These are phyloP conservation scores for Pedetes capensis DNA, from an alignment of 2,113 vertebrate species.

Conservation along the genomic window DNA sequence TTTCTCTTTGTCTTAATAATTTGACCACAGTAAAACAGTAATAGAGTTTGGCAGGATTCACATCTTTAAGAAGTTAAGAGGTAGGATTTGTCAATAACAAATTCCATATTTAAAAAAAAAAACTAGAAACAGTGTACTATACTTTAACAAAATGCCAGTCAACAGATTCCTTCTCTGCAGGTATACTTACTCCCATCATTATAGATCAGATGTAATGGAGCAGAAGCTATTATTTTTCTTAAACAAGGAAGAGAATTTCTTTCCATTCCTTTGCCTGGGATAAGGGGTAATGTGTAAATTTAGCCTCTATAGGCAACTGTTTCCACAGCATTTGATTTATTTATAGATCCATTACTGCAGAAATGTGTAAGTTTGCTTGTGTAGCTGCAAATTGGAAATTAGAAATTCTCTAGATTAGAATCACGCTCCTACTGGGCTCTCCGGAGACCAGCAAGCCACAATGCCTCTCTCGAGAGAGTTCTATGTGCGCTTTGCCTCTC, in stretches of 20 bases:
- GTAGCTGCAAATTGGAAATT: constrained; percentile 71
- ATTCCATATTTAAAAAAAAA: constrained; percentile 74
- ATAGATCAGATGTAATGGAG: constrained; percentile 87
- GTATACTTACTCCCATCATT: constrained; percentile 81
- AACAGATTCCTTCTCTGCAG: constrained; percentile 83
- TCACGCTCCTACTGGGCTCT: background rate
- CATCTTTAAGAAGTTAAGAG: constrained; percentile 84
- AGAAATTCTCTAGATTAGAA: constrained; percentile 60
- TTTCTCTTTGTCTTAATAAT: constrained; percentile 83
- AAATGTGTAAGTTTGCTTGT: constrained; percentile 69
- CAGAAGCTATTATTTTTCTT: constrained; percentile 86
- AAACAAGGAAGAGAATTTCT: constrained; percentile 82
- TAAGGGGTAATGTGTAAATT: constrained; percentile 78
- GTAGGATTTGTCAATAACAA: constrained; percentile 84
- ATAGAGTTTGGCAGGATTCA: constrained; percentile 80
- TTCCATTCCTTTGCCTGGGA: constrained; percentile 62
- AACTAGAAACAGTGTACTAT: constrained; percentile 46
- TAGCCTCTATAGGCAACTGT: constrained; percentile 62
- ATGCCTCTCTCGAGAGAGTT: background rate
- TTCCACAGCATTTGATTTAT: constrained; percentile 72
- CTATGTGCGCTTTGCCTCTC: background rate
- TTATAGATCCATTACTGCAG: constrained; percentile 65
- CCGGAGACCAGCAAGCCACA: background rate
- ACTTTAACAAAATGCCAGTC: constrained; percentile 81
- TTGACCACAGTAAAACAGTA: constrained; percentile 73